Evolutionary conservation across 2,888 invertebrate species (phyloP), one percentile per base, ranked within the genome.

Genomic region (Helleia helle): DNA sequence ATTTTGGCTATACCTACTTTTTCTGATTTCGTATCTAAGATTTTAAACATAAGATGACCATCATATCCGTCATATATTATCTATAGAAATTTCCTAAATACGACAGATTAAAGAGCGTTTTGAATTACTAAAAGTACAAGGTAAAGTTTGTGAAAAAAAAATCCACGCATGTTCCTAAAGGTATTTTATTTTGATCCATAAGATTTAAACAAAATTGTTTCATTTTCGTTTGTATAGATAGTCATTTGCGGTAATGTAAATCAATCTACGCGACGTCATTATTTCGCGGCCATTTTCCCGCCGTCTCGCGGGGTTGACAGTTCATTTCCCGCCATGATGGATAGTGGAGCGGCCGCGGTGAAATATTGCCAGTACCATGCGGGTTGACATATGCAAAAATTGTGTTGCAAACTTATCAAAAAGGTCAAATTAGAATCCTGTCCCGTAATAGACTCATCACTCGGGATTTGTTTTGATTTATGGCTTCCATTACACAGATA

Each of bases 371-470:
- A 60, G 59, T 54, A 56, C 62, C 70, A 51, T 53, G 50, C 48
- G 64, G 60, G 73, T 77, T 79, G 83, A 77, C 83, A 77, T 77
- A 84, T 84, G 83, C 83, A 84, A 84, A 83, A 84, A 81, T 75
- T 81, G 80, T 80, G 74, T 80, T 63, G 71, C 61, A 62, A 75
- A 75, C 68, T 76, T 68, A 77, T 75, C 69, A 76, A 65, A 69
- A 68, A 73, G 75, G 73, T 74, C 65, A 65, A 64, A 71, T 73
- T 70, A 67, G 61, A 50, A 63, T 59, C 47, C 46, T 34, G 28
- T 34, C 17, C 22, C 44, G 64, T 71, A 72, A 76, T 73, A 67
- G 68, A 69, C 62, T 68, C 64, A 62, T 70, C 59, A 60, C 52
- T 61, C 59, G 52, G 49, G 51, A 50, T 52, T 43, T 49, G 31